Evolutionary conservation across 2,888 invertebrate genomes (phyloP).

Genomic region (Netelia melanura): DNA sequence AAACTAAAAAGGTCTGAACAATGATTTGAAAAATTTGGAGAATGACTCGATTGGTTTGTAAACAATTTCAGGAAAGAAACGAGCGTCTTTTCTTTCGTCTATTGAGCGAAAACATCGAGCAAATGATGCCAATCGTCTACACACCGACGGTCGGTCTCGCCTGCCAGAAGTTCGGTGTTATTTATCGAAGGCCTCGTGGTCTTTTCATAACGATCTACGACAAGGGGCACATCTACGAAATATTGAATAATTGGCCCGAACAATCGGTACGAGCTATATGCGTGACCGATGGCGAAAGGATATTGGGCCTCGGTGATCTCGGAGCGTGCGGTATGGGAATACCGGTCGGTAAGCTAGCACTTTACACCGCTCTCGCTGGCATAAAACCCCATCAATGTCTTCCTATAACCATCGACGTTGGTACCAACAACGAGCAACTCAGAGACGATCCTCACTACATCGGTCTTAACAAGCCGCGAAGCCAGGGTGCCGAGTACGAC

Average conservation of each 20-base stretch:
- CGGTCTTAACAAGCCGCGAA: slow-evolving; percentile 94
- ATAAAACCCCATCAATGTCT: slow-evolving; percentile 98
- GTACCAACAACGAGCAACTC: slow-evolving; percentile 95
- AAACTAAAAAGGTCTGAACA: background rate
- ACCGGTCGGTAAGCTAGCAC: slow-evolving; percentile 97
- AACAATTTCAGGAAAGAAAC: slow-evolving; percentile 92
- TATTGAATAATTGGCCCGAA: slow-evolving; percentile 97
- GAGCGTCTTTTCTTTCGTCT: slow-evolving; percentile 98
- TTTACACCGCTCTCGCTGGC: slow-evolving; percentile 98
- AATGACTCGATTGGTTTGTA: background rate
- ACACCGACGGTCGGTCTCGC: slow-evolving; percentile 99
- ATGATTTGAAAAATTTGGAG: background rate
- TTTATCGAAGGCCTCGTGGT: slow-evolving; percentile 97
- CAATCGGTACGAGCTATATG: slow-evolving; percentile 94
- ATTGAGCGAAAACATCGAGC: slow-evolving; percentile 95
- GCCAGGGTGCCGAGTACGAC: slow-evolving; percentile 94
- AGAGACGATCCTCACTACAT: slow-evolving; percentile 98
- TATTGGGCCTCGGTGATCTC: slow-evolving; percentile 97
- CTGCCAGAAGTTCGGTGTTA: slow-evolving; percentile 98
- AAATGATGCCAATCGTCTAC: slow-evolving; percentile 98
- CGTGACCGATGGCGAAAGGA: slow-evolving; percentile 98
- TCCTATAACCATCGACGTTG: slow-evolving; percentile 97
- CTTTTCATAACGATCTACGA: slow-evolving; percentile 98
- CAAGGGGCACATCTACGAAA: slow-evolving; percentile 95
- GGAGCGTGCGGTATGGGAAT: slow-evolving; percentile 99